Evolutionary conservation across 2,113 vertebrate species (phyloP), one percentile per base, ranked within the genome.

Genomic region (Pleuronectes platessa): DNA sequence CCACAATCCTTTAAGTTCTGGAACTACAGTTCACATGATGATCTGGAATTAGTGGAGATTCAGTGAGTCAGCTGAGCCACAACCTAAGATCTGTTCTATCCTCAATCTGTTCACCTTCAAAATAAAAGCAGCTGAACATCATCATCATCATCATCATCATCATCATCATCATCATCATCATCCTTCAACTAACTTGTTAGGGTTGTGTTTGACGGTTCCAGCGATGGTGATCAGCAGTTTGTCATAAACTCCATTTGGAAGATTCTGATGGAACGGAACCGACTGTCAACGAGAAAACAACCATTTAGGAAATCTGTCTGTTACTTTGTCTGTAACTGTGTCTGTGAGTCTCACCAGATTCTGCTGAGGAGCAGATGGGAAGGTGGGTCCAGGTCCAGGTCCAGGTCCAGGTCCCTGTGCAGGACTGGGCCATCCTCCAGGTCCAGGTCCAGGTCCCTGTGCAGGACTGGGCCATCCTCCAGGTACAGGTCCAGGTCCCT

Each of bases 221-320:
- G 0, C 0, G 42, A 92, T 89, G 73, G 76, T 84, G 75, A 92
- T 90, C 26, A 90, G 65, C 55, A 86, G 20, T 54, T 84, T 87
- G 63, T 89, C 61, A 7, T 21, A 2, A 18, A 74, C 5, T 69
- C 91, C 88, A 2, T 0, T 0, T 0, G 61, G 75, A 17, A 90
- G 63, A 2, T 0, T 0, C 2, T 49, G 13, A 0, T 2, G 1
- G 47, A 62, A 79, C 0, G 89, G 89, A n/a, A 89, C 42, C 0
- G 0, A 0, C 91, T 92, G 86, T 14, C 14, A 54, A 74, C 23
- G 47, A 14, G 10, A 23, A 31, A 61, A 56, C 18, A 71, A 13
- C 4, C 42, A 31, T 67, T 63, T 63, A 67, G 47, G 2, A 9
- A 51, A 3, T 59, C 23, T 23, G 15, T 51, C 12, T 64, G 15